Base-by-base conservation (phyloP, 1,140 invertebrate species). In the Apocrypta bakeri region DNA sequence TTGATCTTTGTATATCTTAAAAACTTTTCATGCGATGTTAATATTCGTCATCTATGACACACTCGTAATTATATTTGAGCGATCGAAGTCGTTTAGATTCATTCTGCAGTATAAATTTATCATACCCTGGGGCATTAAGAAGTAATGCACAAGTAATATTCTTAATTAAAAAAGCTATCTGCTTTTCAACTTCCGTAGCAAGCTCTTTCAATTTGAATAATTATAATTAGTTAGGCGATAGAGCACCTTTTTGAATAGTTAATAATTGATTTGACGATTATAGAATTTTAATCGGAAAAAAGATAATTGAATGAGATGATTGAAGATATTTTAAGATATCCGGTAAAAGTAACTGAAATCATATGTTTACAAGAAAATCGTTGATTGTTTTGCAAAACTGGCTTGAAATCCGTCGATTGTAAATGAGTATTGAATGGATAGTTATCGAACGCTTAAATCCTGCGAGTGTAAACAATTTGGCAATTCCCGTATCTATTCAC, bases 121-220 rank as follows among this genome's bases (percentile, higher is more conserved):
- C n/a, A 71, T n/a, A 33, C 69, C 31, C 69, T 8, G 69, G 31
- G 31, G 69, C 21, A n/a, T 37, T 56, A 37, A 31, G 37, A 71
- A 31, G 14, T 9, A 31, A 29, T 6, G 33, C 14, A 3, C 0
- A 1, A 73, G 27, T 73, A 48, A 80, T 37, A 37, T 73, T 73
- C n/a, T 64, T 64, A 64, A 73, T 61, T 80, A 27, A 73, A 80
- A 73, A 25, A 69, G n/a, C 40, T 31, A 24, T 40, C n/a, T 17
- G 14, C 61, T 3, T 6, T 1, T 68, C 25, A 24, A 42, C 27
- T 69, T 21, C 1, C 0, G 3, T 2, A 17, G 27, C 64, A 4
- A 37, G 2, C 21, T 21, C 7, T 72, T 25, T 73, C 69, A 66
- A 68, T 75, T 29, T 48, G 24, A 75, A 68, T 81, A 75, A 81